Conservation (phyloP, 2,797 vertebrate genomes). For the Meriones psammophilus region DNA sequence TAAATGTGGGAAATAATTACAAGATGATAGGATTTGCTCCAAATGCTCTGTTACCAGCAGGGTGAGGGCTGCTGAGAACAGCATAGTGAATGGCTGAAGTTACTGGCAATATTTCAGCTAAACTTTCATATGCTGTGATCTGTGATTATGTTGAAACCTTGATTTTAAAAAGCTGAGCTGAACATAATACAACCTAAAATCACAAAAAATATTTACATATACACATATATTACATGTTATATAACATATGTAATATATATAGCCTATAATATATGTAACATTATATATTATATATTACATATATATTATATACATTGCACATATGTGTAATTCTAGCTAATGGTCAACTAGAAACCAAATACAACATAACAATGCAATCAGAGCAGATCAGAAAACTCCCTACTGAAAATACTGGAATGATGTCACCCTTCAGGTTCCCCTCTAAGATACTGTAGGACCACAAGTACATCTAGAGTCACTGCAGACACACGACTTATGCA, state of each 20-base stretch:
- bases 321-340: not conserved
- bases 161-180: not conserved
- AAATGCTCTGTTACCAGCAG: not conserved
- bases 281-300: not conserved
- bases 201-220: not conserved
- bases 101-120: not conserved
- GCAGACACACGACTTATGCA: constrained; percentile 18
- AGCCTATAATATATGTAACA: not conserved
- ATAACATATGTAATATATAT: not conserved
- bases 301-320: not conserved
- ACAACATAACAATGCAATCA: not conserved
- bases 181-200: not conserved
- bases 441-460: constrained; percentile 18
- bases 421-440: not conserved
- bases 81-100: not conserved
- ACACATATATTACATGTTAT: not conserved
- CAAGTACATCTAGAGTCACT: constrained; percentile 25
- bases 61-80: not conserved
- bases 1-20: not conserved
- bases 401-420: not conserved
- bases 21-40: not conserved
- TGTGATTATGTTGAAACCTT: constrained; percentile 12
- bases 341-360: constrained; percentile 30
- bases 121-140: not conserved
- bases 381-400: not conserved